Evolutionary conservation across 2,797 vertebrate genomes (phyloP), one percentile per base, ranked within the genome.

Genomic region (Dicrostonyx torquatus): DNA sequence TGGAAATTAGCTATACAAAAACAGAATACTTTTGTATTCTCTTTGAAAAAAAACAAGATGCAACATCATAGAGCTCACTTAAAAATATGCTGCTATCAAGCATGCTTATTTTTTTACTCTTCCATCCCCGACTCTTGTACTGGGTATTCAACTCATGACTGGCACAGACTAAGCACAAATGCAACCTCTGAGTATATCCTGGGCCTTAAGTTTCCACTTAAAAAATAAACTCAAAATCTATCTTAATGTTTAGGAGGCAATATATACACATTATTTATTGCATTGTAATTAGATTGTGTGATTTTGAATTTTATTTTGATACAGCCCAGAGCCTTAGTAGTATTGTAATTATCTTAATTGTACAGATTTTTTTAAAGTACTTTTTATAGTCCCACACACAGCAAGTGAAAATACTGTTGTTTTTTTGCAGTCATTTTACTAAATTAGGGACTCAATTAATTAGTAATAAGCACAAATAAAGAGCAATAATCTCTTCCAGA

Each of bases 11-110:
- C 77, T 14, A 86, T 43, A 18, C 4, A 88, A 97, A 43, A 37
- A 60, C 50, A 50, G 92, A 87, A 40, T 24, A 96, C 84, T 83
- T 83, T 70, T 55, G 60, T 13, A 70, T 20, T 45, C 37, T 26
- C 62, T 88, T 78, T 68, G 45, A 20, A 92, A 97, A 97, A 95
- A 91, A 22, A 88, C 6, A 94, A 88, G 91, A 89, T 31, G 6
- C n/a, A 90, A n/a, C 1, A 70, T 22, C 45, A 48, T 40, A 70
- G 83, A 50, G 6, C 31, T 8, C 76, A 75, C 20, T 43, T 87
- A 76, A 96, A 24, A 96, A 14, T 18, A 20, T 43, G 58, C 7
- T 70, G 12, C n/a, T 48, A 88, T 92, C 62, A 87, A 83, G 24
- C 12, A 37, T 62, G 11, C 66, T 66, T 62, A 40, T 5, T 34